These are phyloP conservation scores for Darevskia mixta DNA, from an alignment of 2,797 vertebrate species.

Conservation along the genomic window DNA sequence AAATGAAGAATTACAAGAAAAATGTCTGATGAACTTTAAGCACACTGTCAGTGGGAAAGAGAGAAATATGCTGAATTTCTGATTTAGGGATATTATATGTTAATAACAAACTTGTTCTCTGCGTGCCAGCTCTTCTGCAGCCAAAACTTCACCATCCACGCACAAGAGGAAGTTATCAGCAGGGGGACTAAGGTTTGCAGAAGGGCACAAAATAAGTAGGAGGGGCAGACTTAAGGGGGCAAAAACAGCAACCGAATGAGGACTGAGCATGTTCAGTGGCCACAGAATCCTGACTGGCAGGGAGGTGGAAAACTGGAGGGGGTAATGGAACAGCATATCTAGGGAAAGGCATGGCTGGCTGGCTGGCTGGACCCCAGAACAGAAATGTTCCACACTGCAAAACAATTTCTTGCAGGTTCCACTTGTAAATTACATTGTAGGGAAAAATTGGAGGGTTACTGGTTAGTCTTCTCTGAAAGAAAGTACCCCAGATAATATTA, in stretches of 20 bases:
- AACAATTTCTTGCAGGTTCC: background rate
- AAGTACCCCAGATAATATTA: background rate
- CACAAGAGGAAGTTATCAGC: background rate
- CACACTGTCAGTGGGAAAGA: constrained; percentile 2
- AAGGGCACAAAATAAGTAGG: too few species aligned
- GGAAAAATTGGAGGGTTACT: background rate
- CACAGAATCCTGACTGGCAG: background rate
- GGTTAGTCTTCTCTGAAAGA: background rate
- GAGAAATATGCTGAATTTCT: background rate
- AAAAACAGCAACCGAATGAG: background rate
- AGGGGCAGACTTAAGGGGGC: background rate
- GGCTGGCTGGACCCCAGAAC: background rate
- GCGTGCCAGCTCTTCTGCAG: too few species aligned
- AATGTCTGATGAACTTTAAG: constrained; percentile 45
- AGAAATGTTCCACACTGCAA: background rate
- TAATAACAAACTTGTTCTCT: too few species aligned
- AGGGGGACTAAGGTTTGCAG: background rate
- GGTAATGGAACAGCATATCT: background rate
- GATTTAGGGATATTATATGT: background rate
- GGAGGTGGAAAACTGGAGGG: too few species aligned
- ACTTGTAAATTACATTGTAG: constrained; percentile 6
- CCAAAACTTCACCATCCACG: background rate
- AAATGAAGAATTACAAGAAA: background rate
- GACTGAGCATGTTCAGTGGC: background rate
- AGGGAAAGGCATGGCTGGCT: background rate